These are phyloP conservation scores for Pachyrhynchus sulphureomaculatus DNA, from an alignment of 1,140 invertebrate genomes.

Conservation along the genomic window DNA sequence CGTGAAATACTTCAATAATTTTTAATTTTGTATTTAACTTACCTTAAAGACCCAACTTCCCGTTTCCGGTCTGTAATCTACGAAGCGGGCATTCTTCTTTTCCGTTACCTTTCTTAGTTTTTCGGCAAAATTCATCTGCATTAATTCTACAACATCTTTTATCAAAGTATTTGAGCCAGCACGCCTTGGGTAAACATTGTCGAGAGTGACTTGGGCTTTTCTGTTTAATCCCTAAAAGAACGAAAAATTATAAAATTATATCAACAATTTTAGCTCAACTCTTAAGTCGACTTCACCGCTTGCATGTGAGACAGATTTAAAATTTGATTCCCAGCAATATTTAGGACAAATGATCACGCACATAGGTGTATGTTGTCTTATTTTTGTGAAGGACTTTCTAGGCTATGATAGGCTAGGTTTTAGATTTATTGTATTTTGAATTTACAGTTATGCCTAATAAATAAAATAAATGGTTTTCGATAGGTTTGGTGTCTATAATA, in stretches of 20 bases:
- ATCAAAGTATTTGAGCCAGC: slow-evolving; percentile 80
- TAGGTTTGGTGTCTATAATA: too few relatives aligned
- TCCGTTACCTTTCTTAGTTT: slow-evolving; percentile 82
- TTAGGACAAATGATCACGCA: too few relatives aligned
- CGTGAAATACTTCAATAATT: background rate
- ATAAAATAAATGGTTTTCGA: too few relatives aligned
- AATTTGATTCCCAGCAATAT: too few relatives aligned
- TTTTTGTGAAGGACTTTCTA: too few relatives aligned
- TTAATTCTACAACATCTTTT: slow-evolving; percentile 75
- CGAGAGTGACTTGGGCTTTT: slow-evolving; percentile 88
- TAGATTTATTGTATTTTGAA: too few relatives aligned
- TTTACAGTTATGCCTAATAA: too few relatives aligned
- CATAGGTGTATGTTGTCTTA: too few relatives aligned
- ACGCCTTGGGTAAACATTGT: slow-evolving; percentile 92
- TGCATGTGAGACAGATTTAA: too few relatives aligned
- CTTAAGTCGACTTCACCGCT: too few relatives aligned
- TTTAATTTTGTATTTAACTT: background rate
- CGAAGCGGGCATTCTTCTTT: slow-evolving; percentile 85
- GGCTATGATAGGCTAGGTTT: too few relatives aligned
- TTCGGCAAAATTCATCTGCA: slow-evolving; percentile 83
- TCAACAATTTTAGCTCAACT: background rate
- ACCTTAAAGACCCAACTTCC: slow-evolving; percentile 91
- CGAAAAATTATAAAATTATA: background rate
- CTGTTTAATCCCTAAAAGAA: slow-evolving; percentile 75
- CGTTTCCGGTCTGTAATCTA: slow-evolving; percentile 92